These are phyloP conservation scores for Belgica antarctica DNA, from an alignment of 2,888 invertebrate species.

Conservation along the genomic window DNA sequence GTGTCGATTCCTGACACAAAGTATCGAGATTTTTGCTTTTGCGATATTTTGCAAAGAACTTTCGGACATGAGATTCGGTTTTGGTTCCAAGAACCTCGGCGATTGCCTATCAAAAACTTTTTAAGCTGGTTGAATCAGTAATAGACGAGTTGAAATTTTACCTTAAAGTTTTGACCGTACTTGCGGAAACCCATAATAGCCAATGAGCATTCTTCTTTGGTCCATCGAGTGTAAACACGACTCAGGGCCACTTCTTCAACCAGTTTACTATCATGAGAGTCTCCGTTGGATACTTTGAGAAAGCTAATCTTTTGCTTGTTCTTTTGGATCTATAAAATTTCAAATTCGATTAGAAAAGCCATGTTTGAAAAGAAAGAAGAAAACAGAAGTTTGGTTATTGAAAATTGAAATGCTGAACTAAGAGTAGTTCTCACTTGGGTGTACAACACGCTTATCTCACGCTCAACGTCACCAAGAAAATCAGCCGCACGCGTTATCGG, in stretches of 20 bases:
- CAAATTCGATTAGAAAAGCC: background rate
- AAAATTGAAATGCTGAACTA: constrained; percentile 35
- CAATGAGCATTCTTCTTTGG: constrained; percentile 84
- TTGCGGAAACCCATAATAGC: constrained; percentile 85
- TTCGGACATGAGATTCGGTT: constrained; percentile 87
- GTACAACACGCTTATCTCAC: constrained; percentile 90
- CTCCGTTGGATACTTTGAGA: constrained; percentile 69
- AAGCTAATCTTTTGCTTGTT: constrained; percentile 90
- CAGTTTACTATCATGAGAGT: background rate
- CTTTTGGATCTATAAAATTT: constrained; percentile 76
- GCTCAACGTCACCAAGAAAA: constrained; percentile 87
- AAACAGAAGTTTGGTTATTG: constrained; percentile 23
- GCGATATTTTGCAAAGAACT: constrained; percentile 88
- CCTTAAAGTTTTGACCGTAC: constrained; percentile 79
- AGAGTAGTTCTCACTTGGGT: constrained; percentile 94
- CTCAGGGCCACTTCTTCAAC: constrained; percentile 52
- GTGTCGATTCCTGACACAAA: constrained; percentile 52
- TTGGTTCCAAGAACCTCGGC: constrained; percentile 94
- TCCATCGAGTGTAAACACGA: constrained; percentile 86
- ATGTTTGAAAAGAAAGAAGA: constrained; percentile 48
- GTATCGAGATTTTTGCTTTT: constrained; percentile 85
- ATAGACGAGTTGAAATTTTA: constrained; percentile 52
- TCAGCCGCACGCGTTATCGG: constrained; percentile 64
- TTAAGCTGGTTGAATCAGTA: constrained; percentile 53
- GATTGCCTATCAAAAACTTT: constrained; percentile 88